Conservation (phyloP, 2,113 vertebrate genomes). For the Semnornis frantzii region DNA sequence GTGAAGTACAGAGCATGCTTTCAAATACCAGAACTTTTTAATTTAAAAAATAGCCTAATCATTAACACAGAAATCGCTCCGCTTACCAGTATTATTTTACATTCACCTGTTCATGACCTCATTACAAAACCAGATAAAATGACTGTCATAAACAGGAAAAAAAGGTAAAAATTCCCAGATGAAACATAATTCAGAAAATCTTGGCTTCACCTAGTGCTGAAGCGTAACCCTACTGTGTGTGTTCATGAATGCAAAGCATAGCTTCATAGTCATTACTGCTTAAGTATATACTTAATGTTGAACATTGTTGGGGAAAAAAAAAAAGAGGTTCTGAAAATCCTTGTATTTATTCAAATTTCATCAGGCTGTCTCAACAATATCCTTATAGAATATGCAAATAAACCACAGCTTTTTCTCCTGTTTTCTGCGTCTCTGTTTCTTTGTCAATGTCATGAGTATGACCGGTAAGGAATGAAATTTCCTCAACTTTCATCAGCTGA, state of each 20-base stretch:
- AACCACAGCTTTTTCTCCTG: slow-evolving; percentile 23
- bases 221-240: slow-evolving; percentile 72
- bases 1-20: slow-evolving; percentile 69
- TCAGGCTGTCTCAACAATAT: slow-evolving; percentile 58
- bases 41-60: slow-evolving; percentile 79
- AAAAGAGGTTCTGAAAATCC: slow-evolving; percentile 60
- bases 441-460: slow-evolving; percentile 54
- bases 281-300: slow-evolving; percentile 74
- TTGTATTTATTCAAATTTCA: slow-evolving; percentile 74
- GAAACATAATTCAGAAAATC: slow-evolving; percentile 82
- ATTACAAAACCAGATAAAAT: slow-evolving; percentile 82
- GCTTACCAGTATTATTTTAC: slow-evolving; percentile 81
- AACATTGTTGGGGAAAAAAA: slow-evolving; percentile 47
- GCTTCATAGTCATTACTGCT: slow-evolving; percentile 69
- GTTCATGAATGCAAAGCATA: slow-evolving; percentile 76
- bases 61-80: slow-evolving; percentile 79
- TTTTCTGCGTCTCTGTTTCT: slow-evolving; percentile 28
- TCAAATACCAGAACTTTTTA: slow-evolving; percentile 79
- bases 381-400: slow-evolving; percentile 77
- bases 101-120: slow-evolving; percentile 83
- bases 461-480: slow-evolving; percentile 7
- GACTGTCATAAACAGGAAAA: slow-evolving; percentile 81
- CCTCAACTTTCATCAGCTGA: not conserved
- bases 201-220: slow-evolving; percentile 77
- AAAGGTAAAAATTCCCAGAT: slow-evolving; percentile 80